Evolutionary conservation across 1,140 invertebrate species (phyloP), one percentile per base, ranked within the genome.

Genomic region (Helicoverpa zea): DNA sequence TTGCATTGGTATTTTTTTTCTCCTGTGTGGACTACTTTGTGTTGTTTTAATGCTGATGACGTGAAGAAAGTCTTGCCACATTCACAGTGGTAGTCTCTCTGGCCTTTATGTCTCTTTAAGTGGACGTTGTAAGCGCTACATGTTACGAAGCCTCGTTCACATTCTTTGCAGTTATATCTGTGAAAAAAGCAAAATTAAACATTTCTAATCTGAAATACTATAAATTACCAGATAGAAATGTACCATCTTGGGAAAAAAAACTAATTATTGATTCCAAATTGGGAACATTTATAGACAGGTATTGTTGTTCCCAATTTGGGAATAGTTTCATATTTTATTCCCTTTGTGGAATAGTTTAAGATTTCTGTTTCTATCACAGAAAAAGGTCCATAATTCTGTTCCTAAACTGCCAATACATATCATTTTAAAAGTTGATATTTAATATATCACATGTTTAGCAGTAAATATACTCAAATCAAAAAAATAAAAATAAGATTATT

Each of bases 51-150:
- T 0, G 91, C 91, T 0, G 92, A 95, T 0, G 92, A 92, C 0
- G 94, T 95, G 84, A 93, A 95, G 82, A 95, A 95, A 0, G 89
- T 91, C 68, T 95, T 95, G 14, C 93, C 93, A 70, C 93, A 95
- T 35, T 95, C 93, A 74, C 93, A 95, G 56, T 83, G 86, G 79
- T 95, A 92, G 83, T 94, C 93, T 1, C 88, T 79, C 56, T 94
- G 92, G 0, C 92, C 92, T 76, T 91, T 91, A 80, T 94, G 93
- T 1, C 93, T 83, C 80, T 94, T 94, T 3, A 94, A 16, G 79
- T 94, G 93, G 7, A 94, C 91, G 63, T 92, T 94, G 82, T 88
- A 94, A 0, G 93, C 89, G 61, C 92, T 94, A 78, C 90, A 91
- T 0, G 93, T 95, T 0, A 95, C 91, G 84, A 95, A 95, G 13